Evolutionary conservation across 30 jellyfish, hydroid and myxozoan species (phyloP).

Genomic region (Turritopsis dohrnii): DNA sequence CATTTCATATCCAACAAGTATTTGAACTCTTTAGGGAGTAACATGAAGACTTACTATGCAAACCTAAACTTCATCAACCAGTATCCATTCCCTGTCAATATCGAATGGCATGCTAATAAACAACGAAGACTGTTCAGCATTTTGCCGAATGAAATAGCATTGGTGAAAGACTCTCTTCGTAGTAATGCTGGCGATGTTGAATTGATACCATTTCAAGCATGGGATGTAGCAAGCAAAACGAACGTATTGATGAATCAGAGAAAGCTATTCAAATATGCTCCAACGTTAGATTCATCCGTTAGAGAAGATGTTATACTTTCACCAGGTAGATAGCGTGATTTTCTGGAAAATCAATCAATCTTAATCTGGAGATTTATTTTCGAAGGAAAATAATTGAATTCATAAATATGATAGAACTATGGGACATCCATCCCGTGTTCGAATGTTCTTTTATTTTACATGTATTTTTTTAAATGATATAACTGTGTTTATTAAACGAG

Average conservation of each 20-base stretch:
- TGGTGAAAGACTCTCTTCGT: neutral
- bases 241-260: neutral
- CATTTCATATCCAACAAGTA: no score
- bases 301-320: neutral
- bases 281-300: constrained; percentile 3
- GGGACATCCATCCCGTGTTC: neutral
- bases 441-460: neutral
- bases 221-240: neutral
- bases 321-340: neutral
- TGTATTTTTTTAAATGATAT: no score
- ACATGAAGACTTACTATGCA: neutral
- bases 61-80: neutral
- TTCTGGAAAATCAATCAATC: no score
- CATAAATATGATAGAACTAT: no score
- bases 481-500: no score
- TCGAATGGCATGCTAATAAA: neutral
- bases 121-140: neutral
- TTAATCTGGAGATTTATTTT: no score
- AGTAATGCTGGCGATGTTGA: neutral
- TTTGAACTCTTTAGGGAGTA: neutral
- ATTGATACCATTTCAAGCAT: constrained; percentile 2
- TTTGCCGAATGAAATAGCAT: constrained; percentile 8
- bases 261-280: neutral
- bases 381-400: neutral
- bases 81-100: constrained; percentile 11